Percentiles rank a stretch among this genome's conserved stretches.
Conservation (phyloP, 2,888 invertebrate species). For the Cataglyphis albicans region DNA sequence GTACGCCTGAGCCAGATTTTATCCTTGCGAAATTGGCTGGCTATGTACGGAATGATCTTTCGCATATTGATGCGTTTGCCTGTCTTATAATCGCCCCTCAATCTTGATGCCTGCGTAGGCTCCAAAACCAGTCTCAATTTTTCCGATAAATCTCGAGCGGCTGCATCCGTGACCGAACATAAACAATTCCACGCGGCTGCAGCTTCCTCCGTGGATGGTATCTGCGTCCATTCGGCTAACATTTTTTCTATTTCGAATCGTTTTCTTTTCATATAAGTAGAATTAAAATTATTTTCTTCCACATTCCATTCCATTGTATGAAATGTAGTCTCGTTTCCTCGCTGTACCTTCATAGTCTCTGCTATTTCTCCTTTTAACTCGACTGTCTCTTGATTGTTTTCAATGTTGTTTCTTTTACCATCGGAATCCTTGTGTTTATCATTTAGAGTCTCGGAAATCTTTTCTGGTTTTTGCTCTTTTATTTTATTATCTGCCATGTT, state of each 20-base stretch:
- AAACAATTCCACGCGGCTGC: constrained; percentile 89
- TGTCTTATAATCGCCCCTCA: constrained; percentile 98
- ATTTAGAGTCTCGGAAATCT: constrained; percentile 83
- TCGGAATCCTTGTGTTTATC: constrained; percentile 82
- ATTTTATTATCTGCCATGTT: constrained; percentile 81
- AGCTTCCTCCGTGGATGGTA: constrained; percentile 86
- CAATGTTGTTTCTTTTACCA: constrained; percentile 78
- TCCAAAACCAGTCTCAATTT: constrained; percentile 97
- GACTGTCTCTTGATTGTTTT: constrained; percentile 86
- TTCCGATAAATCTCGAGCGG: constrained; percentile 96
- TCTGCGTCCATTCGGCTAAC: constrained; percentile 79
- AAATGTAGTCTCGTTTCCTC: constrained; percentile 92
- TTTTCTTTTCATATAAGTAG: constrained; percentile 68
- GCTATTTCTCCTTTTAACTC: constrained; percentile 92
- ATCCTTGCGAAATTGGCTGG: constrained; percentile 99
- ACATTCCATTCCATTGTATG: constrained; percentile 88
- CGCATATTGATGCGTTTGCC: constrained; percentile 99
- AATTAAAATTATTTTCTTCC: constrained; percentile 51
- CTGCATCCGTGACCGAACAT: constrained; percentile 87
- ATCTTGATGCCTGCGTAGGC: constrained; percentile 96
- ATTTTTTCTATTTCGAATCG: constrained; percentile 80
- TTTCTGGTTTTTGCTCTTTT: constrained; percentile 79
- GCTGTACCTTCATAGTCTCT: constrained; percentile 89
- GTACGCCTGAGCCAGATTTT: constrained; percentile 99
- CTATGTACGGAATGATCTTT: constrained; percentile 99